These are phyloP conservation scores for Himalopsyche anomala DNA, from an alignment of 2,888 invertebrate species.

Conservation along the genomic window DNA sequence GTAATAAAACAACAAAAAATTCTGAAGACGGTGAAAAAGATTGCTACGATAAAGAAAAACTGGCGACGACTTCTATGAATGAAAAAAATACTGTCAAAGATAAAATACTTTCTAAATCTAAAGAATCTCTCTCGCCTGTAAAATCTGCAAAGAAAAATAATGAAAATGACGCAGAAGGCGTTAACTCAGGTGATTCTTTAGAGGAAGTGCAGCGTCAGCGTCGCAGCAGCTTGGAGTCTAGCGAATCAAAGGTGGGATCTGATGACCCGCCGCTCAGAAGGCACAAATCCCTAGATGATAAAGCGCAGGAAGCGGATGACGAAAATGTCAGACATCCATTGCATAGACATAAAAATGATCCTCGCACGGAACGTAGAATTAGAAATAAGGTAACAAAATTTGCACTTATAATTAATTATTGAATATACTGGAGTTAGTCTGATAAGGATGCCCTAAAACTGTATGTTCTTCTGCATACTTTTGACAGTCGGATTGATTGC, in stretches of 20 bases:
- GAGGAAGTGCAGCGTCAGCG: slow-evolving; percentile 67
- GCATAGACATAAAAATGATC: slow-evolving; percentile 74
- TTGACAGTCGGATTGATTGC: neutral
- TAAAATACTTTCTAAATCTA: slow-evolving; percentile 64
- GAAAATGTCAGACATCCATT: slow-evolving; percentile 75
- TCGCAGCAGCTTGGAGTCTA: slow-evolving; percentile 72
- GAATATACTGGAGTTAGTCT: too few relatives aligned
- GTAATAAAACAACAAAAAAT: slow-evolving; percentile 3
- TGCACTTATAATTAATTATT: neutral
- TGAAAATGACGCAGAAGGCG: neutral
- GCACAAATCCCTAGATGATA: slow-evolving; percentile 79
- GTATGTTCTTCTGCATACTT: neutral
- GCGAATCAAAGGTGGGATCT: slow-evolving; percentile 69
- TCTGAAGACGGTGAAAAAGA: neutral
- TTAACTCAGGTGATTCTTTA: slow-evolving; percentile 52
- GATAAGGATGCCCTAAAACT: neutral
- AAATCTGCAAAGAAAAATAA: slow-evolving; percentile 45
- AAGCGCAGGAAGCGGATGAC: slow-evolving; percentile 76
- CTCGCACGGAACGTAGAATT: slow-evolving; percentile 80
- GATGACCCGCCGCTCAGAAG: slow-evolving; percentile 73
- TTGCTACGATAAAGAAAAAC: neutral
- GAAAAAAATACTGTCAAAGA: slow-evolving; percentile 71
- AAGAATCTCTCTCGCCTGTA: neutral
- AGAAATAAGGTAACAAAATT: slow-evolving; percentile 78
- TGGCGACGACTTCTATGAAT: slow-evolving; percentile 65